Base-by-base conservation (phyloP, 2,888 invertebrate genomes). In the Ochlodes sylvanus region DNA sequence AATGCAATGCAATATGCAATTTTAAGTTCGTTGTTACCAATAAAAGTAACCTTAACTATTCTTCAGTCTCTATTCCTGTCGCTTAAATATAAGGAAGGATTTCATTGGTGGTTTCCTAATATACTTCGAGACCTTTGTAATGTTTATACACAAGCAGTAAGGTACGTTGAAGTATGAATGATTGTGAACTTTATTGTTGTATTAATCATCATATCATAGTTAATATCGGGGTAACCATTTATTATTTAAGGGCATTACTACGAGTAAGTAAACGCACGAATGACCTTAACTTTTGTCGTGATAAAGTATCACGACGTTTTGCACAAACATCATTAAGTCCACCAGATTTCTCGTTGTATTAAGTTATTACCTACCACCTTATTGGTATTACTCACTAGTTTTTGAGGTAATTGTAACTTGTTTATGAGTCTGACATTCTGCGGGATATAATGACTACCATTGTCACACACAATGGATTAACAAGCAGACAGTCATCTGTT, bases 291-390 rank as follows among this genome's bases (percentile, higher is more conserved):
- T 61, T 52, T 61, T 60, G 60, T 55, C 66, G 66, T 67, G 66
- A 67, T 67, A 67, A 67, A 67, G 44, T 67, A 60, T 67, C 66
- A 67, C 66, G 66, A 67, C 55, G 34, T n/a, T 21, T 47, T 55
- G 34, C 50, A 61, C 54, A 60, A 61, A 67, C 34, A 60, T 67
- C 60, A 67, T 67, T 67, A 67, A 61, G 61, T 44, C 66, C 66
- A 60, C 44, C 34, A 55, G 61, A 67, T 67, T 67, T 67, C 60
- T 61, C 21, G 44, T 55, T 27, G 17, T 66, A 58, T 58, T 52
- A 65, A 58, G 55, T 67, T 67, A 67, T 66, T 66, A 66, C 54
- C n/a, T n/a, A n/a, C n/a, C 41, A 60, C 42, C 34, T 61, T 67
- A 61, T n/a, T 19, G 55, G 19, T 47, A 6, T 52, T 14, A 52